phyloP scores from a whole-genome alignment of 2,888 invertebrate genomes.

The Clusia tigrina region DNA sequence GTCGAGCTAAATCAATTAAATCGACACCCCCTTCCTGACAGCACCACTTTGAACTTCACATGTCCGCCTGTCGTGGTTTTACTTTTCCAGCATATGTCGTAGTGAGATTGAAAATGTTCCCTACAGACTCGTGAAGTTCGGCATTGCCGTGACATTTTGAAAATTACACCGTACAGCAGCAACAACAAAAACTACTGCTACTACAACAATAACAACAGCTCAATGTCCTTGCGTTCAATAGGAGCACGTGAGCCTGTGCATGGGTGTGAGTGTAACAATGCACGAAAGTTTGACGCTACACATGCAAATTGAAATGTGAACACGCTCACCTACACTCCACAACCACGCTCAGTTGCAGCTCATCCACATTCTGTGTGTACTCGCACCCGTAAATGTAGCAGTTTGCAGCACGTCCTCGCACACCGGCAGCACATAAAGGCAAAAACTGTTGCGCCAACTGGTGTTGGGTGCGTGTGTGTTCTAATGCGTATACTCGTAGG shows the following conservation, averaged over 20 bases:
- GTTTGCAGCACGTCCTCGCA: no score
- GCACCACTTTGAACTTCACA: not conserved
- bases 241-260: slow-evolving; percentile 17
- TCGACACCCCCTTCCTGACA: not conserved
- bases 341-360: not conserved
- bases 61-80: no score
- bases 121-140: not conserved
- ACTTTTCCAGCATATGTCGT: not conserved
- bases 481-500: not conserved
- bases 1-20: slow-evolving; percentile 3
- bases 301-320: slow-evolving; percentile 56
- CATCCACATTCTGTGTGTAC: no score
- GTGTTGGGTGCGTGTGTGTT: not conserved
- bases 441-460: not conserved
- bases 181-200: slow-evolving; percentile 10
- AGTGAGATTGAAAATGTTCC: not conserved
- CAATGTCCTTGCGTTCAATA: slow-evolving; percentile 38
- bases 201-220: slow-evolving; percentile 24
- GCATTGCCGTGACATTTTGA: slow-evolving; percentile 27
- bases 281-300: slow-evolving; percentile 54
- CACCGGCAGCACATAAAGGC: no score
- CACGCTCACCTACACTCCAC: not conserved
- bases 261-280: slow-evolving; percentile 43
- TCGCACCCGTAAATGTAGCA: no score
- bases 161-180: slow-evolving; percentile 22